Base-by-base conservation (phyloP, 2,797 vertebrate genomes). In the Pelobates cultripes region DNA sequence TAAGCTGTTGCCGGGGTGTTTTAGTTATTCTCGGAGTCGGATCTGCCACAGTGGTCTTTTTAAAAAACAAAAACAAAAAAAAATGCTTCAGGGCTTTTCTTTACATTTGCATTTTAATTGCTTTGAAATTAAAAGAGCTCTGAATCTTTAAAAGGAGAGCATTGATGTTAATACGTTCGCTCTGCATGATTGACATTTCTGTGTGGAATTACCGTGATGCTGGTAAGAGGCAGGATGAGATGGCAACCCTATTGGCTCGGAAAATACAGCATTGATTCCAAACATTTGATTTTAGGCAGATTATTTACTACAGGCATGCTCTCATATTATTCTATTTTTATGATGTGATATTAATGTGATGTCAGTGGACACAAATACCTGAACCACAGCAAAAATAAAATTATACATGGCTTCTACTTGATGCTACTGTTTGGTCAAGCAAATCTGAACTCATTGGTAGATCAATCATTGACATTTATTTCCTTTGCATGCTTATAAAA, bases 101-200 rank as follows among this genome's bases (percentile, higher is more conserved):
- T 64, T 64, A 64, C 17, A 64, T 64, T 64, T 64, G 10, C 61
- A 64, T 64, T 64, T 41, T 28, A 64, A 41, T 64, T 64, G n/a
- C 0, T 41, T 64, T 64, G 17, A 64, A 64, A 64, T 64, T 28
- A 64, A 64, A 64, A 64, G 3, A 64, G 61, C 61, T 64, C 61
- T 4, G 61, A 64, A 64, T 64, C n/a, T 64, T 64, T 64, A 13
- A 64, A 64, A 64, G 61, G 61, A 64, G n/a, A 64, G 17, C 61
- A 64, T 64, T 64, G 61, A 64, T 64, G 61, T 64, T 64, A 64
- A 64, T 64, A 64, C n/a, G 40, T 64, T 64, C 10, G 7, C 55
- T 64, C 61, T 64, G n/a, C 61, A 40, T 64, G 61, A 64, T 40
- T 64, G 61, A 40, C 17, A 40, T 64, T 64, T 64, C 28, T 57